Base-by-base conservation (phyloP, 2,797 vertebrate genomes). In the Myripristis jacobus region DNA sequence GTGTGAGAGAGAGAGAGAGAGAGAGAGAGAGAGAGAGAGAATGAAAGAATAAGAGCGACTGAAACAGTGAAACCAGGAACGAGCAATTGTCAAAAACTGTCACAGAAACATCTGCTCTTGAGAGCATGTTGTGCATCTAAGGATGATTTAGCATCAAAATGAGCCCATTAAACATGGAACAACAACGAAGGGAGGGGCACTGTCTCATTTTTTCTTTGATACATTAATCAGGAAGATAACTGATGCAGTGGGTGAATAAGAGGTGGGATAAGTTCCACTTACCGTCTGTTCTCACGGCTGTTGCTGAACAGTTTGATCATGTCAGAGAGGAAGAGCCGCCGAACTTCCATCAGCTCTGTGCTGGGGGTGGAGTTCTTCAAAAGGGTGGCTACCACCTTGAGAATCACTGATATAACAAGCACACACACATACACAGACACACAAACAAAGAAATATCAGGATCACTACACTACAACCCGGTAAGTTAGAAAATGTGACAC, bases 251-350 rank as follows among this genome's bases (percentile, higher is more conserved):
- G 38, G n/a, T 44, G 62, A 55, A 65, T 16, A 41, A 60, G 73
- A 76, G 61, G 27, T 6, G 0, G 27, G 50, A 55, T 9, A 27
- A 67, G 47, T 56, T 53, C 41, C 57, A 77, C 94, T 90, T 93
- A 98, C 97, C 97, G 95, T 91, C 97, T 95, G 92, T 99, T 99
- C 93, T 98, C 97, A 74, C 97, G 95, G 86, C 96, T 98, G 85
- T 95, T 98, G 92, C 96, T 97, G 87, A 98, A 98, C 85, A 98
- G 95, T 84, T 98, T 98, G 92, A 98, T 98, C 97, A 98, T 98
- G 88, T 98, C 97, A 31, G 96, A 97, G 53, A 99, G 94, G 92
- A 98, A 98, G 75, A 96, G 93, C 27, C 95, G 94, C 18, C 96
- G 95, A 50, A 97, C 96, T 90, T 98, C 96, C 96, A 97, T 97